phyloP scores from a whole-genome alignment of 2,797 vertebrate genomes.

The Acrossocheilus wenchowensis region DNA sequence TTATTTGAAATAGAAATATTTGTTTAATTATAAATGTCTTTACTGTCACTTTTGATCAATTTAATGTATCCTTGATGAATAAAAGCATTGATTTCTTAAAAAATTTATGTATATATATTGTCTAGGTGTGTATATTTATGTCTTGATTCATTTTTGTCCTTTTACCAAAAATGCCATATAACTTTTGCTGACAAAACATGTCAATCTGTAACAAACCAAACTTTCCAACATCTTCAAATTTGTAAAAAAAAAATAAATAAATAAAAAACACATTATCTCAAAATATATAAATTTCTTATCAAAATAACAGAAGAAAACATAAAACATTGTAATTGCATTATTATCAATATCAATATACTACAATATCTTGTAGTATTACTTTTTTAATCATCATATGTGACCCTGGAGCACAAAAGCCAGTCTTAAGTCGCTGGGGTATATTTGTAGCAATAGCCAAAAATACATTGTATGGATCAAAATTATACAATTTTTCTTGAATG shows the following conservation, averaged over 20 bases:
- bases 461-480: too few relatives aligned
- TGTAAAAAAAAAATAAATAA: too few relatives aligned
- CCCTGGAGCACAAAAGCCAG: too few relatives aligned
- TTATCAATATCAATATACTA: background rate
- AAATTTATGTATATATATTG: too few relatives aligned
- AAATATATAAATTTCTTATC: background rate
- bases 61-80: too few relatives aligned
- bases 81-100: too few relatives aligned
- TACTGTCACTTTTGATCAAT: too few relatives aligned
- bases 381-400: background rate
- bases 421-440: too few relatives aligned
- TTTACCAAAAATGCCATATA: background rate
- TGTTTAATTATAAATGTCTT: too few relatives aligned
- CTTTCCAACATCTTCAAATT: background rate
- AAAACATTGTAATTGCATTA: background rate
- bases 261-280: background rate
- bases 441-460: too few relatives aligned
- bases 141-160: background rate
- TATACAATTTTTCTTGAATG: too few relatives aligned
- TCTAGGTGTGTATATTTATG: too few relatives aligned
- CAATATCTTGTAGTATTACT: background rate
- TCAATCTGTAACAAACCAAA: background rate
- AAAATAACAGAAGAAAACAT: background rate
- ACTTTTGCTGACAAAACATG: background rate
- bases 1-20: background rate